phyloP scores from a whole-genome alignment of 2,113 vertebrate genomes.

The Sclerurus mexicanus region DNA sequence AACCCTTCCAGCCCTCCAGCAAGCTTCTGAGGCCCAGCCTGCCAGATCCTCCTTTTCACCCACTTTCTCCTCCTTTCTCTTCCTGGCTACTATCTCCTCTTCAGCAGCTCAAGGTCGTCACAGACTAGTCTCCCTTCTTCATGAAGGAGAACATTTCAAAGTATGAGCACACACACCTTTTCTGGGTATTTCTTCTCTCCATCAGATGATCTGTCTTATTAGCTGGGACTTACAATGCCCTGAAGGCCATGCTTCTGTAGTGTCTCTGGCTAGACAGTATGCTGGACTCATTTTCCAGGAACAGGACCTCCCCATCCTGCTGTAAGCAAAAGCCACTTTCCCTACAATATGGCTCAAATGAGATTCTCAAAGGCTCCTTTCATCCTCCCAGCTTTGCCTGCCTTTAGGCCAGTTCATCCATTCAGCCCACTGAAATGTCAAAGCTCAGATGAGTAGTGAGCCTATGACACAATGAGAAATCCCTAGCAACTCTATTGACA shows the following conservation, averaged over 20 bases:
- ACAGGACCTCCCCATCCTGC: background rate
- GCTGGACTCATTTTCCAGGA: background rate
- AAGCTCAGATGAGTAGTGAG: background rate
- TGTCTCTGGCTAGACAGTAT: background rate
- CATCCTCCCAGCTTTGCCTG: background rate
- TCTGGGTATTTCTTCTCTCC: background rate
- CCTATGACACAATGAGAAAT: background rate
- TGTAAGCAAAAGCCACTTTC: background rate
- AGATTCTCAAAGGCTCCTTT: constrained; percentile 52
- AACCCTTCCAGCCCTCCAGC: background rate
- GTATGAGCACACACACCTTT: background rate
- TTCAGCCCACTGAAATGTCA: constrained; percentile 59
- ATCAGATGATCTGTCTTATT: background rate
- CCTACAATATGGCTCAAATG: background rate
- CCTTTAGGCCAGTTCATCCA: constrained; percentile 14
- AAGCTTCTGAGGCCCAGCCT: background rate
- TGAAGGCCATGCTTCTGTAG: background rate
- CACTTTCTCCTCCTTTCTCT: background rate
- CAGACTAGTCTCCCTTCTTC: background rate
- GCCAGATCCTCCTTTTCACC: background rate
- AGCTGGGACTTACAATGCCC: background rate
- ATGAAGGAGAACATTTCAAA: background rate
- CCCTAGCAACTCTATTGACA: background rate
- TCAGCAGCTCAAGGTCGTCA: background rate
- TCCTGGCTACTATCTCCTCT: background rate